phyloP scores from a whole-genome alignment of 2,888 invertebrate species.

The Epinotia nisella region DNA sequence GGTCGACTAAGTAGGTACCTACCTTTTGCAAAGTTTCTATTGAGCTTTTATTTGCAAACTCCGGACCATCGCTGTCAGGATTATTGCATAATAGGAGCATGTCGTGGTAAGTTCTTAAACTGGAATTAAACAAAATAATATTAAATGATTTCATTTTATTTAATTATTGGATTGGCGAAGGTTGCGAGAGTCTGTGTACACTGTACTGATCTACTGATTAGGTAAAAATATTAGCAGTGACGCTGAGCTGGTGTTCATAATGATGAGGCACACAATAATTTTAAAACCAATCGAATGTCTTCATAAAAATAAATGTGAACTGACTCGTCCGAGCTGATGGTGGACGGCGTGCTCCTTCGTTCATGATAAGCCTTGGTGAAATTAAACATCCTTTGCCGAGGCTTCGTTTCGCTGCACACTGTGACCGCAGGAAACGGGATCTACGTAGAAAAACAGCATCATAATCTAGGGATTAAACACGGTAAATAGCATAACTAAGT shows the following conservation, averaged over 20 bases:
- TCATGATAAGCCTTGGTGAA: slow-evolving; percentile 77
- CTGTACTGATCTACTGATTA: too few species aligned
- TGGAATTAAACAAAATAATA: slow-evolving; percentile 45
- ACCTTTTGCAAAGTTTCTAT: slow-evolving; percentile 56
- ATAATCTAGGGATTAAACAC: background rate
- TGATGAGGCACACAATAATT: too few species aligned
- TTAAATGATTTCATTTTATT: too few species aligned
- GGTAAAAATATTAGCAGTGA: too few species aligned
- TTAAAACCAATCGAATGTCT: too few species aligned
- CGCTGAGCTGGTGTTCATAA: too few species aligned
- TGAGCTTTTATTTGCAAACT: slow-evolving; percentile 52
- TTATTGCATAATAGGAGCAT: slow-evolving; percentile 58
- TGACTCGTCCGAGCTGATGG: slow-evolving; percentile 58
- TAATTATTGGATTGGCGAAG: too few species aligned
- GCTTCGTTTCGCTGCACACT: slow-evolving; percentile 86
- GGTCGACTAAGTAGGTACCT: slow-evolving; percentile 35
- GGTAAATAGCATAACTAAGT: too few species aligned
- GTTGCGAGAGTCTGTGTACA: too few species aligned
- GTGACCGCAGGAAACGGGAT: slow-evolving; percentile 85
- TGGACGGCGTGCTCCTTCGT: slow-evolving; percentile 52
- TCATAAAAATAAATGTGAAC: slow-evolving; percentile 25
- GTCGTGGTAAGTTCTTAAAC: slow-evolving; percentile 56
- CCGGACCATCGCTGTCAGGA: slow-evolving; percentile 54
- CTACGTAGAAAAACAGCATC: slow-evolving; percentile 51
- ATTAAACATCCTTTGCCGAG: slow-evolving; percentile 82